These are phyloP conservation scores for Oegoconia quadripuncta DNA, from an alignment of 2,888 invertebrate species.

Conservation along the genomic window DNA sequence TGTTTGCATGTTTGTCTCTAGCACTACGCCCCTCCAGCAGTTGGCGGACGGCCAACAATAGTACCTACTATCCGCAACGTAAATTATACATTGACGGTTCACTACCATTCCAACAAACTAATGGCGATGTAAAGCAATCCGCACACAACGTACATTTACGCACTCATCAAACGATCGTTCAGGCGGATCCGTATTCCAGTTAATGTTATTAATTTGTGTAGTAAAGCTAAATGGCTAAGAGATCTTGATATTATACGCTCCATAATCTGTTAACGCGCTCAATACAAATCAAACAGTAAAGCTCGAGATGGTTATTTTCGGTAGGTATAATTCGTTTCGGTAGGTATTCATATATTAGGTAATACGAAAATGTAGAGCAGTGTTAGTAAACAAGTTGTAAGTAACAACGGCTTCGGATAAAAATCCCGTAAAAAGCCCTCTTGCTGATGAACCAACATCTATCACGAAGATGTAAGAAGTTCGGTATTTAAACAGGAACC, in stretches of 20 bases:
- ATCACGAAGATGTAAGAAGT: too few relatives aligned
- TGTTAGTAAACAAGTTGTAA: slow-evolving; percentile 5
- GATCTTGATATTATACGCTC: slow-evolving; percentile 25
- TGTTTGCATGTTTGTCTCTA: slow-evolving; percentile 39
- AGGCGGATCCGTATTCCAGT: slow-evolving; percentile 3
- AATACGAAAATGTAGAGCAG: neutral
- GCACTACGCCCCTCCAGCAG: slow-evolving; percentile 26
- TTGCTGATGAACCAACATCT: too few relatives aligned
- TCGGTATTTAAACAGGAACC: too few relatives aligned
- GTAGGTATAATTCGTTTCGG: slow-evolving; percentile 5
- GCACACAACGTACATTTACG: slow-evolving; percentile 12
- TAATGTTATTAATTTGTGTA: slow-evolving; percentile 28
- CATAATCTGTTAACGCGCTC: slow-evolving; percentile 25
- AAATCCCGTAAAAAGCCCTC: too few relatives aligned
- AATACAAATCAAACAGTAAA: slow-evolving; percentile 13
- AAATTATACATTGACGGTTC: slow-evolving; percentile 42
- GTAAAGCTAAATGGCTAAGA: slow-evolving; percentile 22
- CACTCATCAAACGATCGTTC: slow-evolving; percentile 1
- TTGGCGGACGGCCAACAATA: slow-evolving; percentile 46
- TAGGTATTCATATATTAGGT: too few relatives aligned
- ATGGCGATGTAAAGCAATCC: slow-evolving; percentile 23
- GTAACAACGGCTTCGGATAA: too few relatives aligned
- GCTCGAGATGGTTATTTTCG: slow-evolving; percentile 11
- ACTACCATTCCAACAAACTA: slow-evolving; percentile 33
- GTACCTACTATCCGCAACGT: slow-evolving; percentile 35